A percentile compares a stretch with the other conserved stretches of the same genome.
Evolutionary conservation across 2,797 vertebrate genomes (phyloP).

Genomic region (Parauchenoglanis ngamensis): DNA sequence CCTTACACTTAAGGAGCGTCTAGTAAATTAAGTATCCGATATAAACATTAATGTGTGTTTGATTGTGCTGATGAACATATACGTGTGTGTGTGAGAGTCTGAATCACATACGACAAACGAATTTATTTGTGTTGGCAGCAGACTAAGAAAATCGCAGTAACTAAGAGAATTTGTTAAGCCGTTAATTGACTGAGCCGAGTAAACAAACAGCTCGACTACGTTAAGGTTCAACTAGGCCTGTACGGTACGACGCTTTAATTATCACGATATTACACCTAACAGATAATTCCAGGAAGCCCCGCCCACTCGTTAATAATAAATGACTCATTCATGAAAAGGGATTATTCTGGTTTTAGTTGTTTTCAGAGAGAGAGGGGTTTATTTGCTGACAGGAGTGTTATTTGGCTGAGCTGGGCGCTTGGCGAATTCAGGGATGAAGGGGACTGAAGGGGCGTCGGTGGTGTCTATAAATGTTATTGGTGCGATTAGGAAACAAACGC

Average conservation of each 20-base stretch:
- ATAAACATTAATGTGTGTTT: not conserved
- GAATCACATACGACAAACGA: not conserved
- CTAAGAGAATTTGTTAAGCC: no score
- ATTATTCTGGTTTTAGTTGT: no score
- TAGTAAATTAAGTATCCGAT: constrained; percentile 42
- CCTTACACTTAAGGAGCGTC: constrained; percentile 54
- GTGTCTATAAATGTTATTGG: not conserved
- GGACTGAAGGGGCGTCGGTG: no score
- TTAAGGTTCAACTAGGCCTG: no score
- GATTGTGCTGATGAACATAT: not conserved
- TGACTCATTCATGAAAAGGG: no score
- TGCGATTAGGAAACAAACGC: not conserved
- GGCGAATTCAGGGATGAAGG: no score
- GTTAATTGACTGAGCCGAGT: no score
- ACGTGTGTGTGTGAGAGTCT: not conserved
- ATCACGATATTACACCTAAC: not conserved
- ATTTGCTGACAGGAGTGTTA: no score
- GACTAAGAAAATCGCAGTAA: not conserved
- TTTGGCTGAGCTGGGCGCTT: no score
- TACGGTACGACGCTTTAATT: not conserved
- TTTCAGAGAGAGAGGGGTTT: no score
- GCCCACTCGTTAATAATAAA: not conserved
- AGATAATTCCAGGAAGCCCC: not conserved
- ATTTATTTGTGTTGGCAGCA: not conserved
- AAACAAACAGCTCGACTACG: not conserved